Evolutionary conservation across 1,140 invertebrate species (phyloP).

Genomic region (Hetaerina americana): DNA sequence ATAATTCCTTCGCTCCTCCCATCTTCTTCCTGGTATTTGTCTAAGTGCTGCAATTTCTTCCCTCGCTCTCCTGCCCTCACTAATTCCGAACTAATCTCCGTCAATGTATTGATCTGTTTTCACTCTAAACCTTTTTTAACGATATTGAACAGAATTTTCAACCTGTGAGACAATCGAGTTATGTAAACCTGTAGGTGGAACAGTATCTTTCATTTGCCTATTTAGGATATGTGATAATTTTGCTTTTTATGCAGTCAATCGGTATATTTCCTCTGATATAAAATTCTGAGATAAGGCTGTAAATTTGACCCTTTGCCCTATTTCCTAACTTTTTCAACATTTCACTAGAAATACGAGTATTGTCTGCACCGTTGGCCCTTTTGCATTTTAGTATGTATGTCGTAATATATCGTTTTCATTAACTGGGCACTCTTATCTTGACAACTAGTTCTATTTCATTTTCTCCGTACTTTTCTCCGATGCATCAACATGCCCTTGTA

Average conservation of each 20-base stretch:
- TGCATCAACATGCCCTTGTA: too few relatives aligned
- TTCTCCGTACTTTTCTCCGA: too few relatives aligned
- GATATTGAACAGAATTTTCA: neutral
- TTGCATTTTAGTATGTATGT: too few relatives aligned
- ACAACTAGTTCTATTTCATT: too few relatives aligned
- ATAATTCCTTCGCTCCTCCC: neutral
- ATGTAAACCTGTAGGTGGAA: slow-evolving; percentile 6
- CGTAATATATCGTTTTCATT: too few relatives aligned
- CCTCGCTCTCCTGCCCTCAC: slow-evolving; percentile 3
- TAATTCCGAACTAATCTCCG: slow-evolving; percentile 9
- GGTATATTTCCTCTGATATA: neutral
- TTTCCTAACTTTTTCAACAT: slow-evolving; percentile 4
- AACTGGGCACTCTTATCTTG: too few relatives aligned
- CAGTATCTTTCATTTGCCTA: slow-evolving; percentile 11
- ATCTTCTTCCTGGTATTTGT: slow-evolving; percentile 7
- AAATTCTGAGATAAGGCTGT: slow-evolving; percentile 3
- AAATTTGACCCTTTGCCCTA: neutral
- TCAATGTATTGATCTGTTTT: slow-evolving; percentile 5
- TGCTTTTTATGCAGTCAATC: slow-evolving; percentile 4
- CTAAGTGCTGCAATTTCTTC: slow-evolving; percentile 8
- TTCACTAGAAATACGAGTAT: too few relatives aligned
- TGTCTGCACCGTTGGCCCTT: too few relatives aligned
- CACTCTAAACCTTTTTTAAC: neutral
- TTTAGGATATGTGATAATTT: slow-evolving; percentile 9
- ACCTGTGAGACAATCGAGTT: neutral